phyloP scores from a whole-genome alignment of 2,113 vertebrate genomes.

The Dolichotis patagonum region DNA sequence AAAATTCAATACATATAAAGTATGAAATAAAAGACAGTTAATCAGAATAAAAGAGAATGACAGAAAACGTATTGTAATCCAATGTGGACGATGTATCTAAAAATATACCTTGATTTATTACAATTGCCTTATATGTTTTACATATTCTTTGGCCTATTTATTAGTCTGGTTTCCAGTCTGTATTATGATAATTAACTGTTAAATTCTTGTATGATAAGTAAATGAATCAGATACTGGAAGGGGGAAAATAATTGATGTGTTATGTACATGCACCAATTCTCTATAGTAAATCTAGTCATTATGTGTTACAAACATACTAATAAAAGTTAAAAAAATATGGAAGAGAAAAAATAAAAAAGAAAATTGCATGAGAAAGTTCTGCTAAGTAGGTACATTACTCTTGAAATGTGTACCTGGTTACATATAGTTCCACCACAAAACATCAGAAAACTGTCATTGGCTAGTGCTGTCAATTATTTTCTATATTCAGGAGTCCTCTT shows the following conservation, averaged over 20 bases:
- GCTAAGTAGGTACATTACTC: not conserved
- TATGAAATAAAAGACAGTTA: not conserved
- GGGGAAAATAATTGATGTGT: not conserved
- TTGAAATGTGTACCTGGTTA: constrained; percentile 27
- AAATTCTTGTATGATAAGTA: not conserved
- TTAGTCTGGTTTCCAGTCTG: not conserved
- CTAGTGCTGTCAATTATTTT: not conserved
- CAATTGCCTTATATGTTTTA: not conserved
- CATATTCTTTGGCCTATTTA: not conserved
- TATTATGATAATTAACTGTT: not conserved
- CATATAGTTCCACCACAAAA: not conserved
- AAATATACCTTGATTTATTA: not conserved
- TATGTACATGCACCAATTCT: not conserved
- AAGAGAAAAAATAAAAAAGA: not conserved
- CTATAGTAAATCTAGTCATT: not conserved
- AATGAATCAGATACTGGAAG: not conserved
- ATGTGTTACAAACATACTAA: not conserved
- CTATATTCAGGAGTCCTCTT: constrained; percentile 48
- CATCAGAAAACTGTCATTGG: not conserved
- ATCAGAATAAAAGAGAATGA: not conserved
- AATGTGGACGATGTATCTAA: not conserved
- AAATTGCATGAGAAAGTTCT: not conserved
- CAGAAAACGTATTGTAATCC: not conserved
- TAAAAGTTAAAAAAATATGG: not conserved
- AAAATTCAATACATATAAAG: not conserved